Evolutionary conservation across 2,113 vertebrate species (phyloP).

Genomic region (Marcusenius ussheri): DNA sequence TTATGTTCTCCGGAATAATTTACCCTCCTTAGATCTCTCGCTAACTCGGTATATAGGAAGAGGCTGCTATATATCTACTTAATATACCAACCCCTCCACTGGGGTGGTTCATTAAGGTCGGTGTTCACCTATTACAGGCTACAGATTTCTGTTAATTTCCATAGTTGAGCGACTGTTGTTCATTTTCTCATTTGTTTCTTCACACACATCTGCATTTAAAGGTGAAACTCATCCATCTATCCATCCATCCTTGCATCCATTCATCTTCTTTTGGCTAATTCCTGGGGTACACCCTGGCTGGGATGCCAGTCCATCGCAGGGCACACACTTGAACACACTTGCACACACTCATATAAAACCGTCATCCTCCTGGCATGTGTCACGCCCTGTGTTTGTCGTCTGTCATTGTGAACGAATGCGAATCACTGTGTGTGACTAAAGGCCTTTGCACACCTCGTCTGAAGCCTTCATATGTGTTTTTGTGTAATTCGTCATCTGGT

Average conservation of each 20-base stretch:
- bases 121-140: background rate
- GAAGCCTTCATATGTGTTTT: background rate
- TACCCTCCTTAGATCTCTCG: background rate
- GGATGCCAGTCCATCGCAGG: background rate
- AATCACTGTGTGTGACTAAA: no score
- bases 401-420: background rate
- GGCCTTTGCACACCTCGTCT: background rate
- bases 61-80: background rate
- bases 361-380: background rate
- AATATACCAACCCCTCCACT: no score
- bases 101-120: no score
- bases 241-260: background rate
- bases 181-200: background rate
- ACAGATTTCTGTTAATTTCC: background rate
- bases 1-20: background rate
- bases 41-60: background rate
- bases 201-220: background rate
- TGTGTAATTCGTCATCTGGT: background rate
- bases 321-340: background rate
- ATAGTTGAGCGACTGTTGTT: background rate
- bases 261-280: no score
- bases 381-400: background rate
- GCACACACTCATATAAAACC: background rate
- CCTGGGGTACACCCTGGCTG: background rate
- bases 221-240: background rate